Evolutionary conservation across 1,140 invertebrate genomes (phyloP), one percentile per base, ranked within the genome.

Genomic region (Lordiphosa clarofinis): DNA sequence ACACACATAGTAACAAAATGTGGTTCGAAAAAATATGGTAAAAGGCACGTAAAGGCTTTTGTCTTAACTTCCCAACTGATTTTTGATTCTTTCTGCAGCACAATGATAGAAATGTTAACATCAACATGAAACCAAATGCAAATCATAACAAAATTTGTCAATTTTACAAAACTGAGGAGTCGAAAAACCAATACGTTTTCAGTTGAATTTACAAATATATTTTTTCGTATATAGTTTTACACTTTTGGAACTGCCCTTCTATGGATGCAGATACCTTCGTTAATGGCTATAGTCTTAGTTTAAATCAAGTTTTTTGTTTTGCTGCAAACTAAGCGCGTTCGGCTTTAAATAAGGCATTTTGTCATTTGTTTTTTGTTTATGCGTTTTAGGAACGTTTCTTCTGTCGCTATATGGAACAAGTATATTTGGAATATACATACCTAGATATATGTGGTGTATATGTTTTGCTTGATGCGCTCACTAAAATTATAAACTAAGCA

Each of bases 401-500:
- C 47, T 65, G 47, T 67, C 64, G 66, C 64, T 70, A 38, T 53
- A 38, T 64, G 46, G 37, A 54, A 40, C 11, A 11, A 69, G 48
- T 69, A 54, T 60, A 47, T 62, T 48, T 71, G 43, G 35, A 56
- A 40, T 46, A 39, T 54, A 50, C 31, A 38, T 60, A 48, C 52
- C 49, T 54, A 38, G 44, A 54, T 73, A 69, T 61, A 46, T 76
- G 37, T 24, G 55, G 47, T 21, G 3, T 52, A 54, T 56, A 54
- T 66, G 24, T 38, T 35, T 52, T 31, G 8, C 12, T 44, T 61
- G 70, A 75, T 65, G 36, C 68, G 58, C 71, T 70, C 71, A 48
- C 75, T 81, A 82, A 50, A 81, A 81, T 82, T 84, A 76, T 62
- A 73, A 72, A 76, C 73, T 84, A 82, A 84, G 73, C 73, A 70